Evolutionary conservation across 2,797 vertebrate genomes (phyloP), one percentile per base, ranked within the genome.

Genomic region (Falco concolor): DNA sequence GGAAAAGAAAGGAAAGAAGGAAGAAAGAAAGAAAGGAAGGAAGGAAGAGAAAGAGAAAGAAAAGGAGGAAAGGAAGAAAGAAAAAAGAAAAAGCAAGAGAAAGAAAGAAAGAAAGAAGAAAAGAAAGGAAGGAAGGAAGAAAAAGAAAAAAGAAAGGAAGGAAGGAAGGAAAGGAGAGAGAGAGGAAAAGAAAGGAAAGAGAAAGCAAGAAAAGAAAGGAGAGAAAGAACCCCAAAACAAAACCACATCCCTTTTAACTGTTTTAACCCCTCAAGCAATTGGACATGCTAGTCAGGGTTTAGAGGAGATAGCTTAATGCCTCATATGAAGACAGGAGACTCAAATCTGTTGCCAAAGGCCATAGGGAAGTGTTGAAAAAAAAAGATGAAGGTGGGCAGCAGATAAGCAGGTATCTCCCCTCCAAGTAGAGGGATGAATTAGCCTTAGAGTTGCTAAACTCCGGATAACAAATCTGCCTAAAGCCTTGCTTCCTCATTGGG

Each of bases 401-500:
- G 90, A 96, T 83, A 52, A 92, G 77, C 28, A 69, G 95, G n/a
- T 88, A 79, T 19, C 52, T 73, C 82, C 40, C 70, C 75, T 85
- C 73, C 89, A 91, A 96, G 87, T 4, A 95, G 73, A 92, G 68
- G 68, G 59, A 47, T 75, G 73, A 90, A 97, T 96, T 95, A 95
- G 89, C 63, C 53, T 91, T 84, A 17, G 18, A 44, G 64, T 97
- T 95, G 87, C 90, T 95, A 95, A 96, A 95, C 60, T 96, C 84
- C 85, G 79, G 82, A 85, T 84, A 96, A 83, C 65, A 95, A 92
- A 93, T 74, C 79, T 91, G 44, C 89, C 80, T 85, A 50, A 95
- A 97, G 85, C 94, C 85, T 84, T 87, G 36, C 81, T 96, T 97
- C 94, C 92, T 97, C 94, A 57, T 87, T 87, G 93, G 93, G 88